These are phyloP conservation scores for Haliaeetus leucogaster DNA, from an alignment of 2,113 vertebrate species.

Conservation along the genomic window DNA sequence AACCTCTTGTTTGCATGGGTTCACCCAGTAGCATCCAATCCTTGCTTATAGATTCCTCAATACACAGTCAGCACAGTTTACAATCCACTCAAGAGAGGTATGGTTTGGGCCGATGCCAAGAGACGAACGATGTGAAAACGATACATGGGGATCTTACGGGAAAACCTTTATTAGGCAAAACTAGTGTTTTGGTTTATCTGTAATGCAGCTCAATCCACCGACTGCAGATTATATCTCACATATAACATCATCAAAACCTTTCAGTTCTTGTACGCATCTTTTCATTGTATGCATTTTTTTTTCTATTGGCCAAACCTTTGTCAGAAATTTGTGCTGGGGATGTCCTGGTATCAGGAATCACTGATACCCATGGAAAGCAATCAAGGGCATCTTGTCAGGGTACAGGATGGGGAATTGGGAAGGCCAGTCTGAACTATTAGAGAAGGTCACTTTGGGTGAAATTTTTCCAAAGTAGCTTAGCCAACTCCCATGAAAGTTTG, in stretches of 20 bases:
- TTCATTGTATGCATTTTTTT: background rate
- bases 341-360: background rate
- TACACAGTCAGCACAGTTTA: slow-evolving; percentile 92
- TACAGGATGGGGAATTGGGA: background rate
- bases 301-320: background rate
- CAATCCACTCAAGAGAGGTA: slow-evolving; percentile 79
- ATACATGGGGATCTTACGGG: background rate
- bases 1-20: slow-evolving; percentile 93
- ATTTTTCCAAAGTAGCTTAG: background rate
- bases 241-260: background rate
- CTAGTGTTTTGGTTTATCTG: background rate
- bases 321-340: background rate
- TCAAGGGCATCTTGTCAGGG: background rate
- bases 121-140: background rate
- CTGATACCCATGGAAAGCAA: background rate
- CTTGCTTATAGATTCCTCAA: slow-evolving; percentile 79
- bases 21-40: slow-evolving; percentile 86
- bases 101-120: background rate
- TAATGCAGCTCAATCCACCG: background rate
- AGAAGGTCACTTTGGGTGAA: background rate
- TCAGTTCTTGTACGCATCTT: background rate
- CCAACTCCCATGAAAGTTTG: background rate
- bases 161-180: background rate
- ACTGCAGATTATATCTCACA: background rate
- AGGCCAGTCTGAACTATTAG: background rate